These are phyloP conservation scores for Urocynchramus pylzowi DNA, from an alignment of 2,113 vertebrate genomes.

Conservation along the genomic window DNA sequence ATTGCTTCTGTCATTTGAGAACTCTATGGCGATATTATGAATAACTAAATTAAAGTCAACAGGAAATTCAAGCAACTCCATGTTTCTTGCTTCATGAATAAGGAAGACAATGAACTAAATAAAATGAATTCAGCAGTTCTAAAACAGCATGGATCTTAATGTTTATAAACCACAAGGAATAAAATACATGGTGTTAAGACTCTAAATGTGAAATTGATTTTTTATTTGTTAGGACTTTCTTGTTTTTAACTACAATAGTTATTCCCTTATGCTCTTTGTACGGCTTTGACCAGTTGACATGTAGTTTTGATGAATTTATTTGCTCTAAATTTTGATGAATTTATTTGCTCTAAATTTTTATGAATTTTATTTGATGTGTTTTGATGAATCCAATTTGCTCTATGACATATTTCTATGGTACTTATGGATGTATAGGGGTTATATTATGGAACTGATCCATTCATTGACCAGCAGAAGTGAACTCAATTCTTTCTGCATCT, in stretches of 20 bases:
- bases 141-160: not conserved
- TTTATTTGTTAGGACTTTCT: not conserved
- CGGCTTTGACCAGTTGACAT: not conserved
- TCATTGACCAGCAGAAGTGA: not conserved
- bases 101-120: not conserved
- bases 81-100: not conserved
- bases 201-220: not conserved
- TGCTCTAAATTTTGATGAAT: not conserved
- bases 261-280: not conserved
- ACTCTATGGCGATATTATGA: not conserved
- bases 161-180: not conserved
- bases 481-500: not conserved
- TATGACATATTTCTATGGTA: not conserved
- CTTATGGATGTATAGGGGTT: not conserved
- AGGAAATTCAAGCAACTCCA: not conserved
- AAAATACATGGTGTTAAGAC: not conserved
- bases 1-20: not conserved
- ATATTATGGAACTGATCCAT: not conserved
- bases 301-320: not conserved
- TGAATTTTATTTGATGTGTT: no score
- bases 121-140: not conserved
- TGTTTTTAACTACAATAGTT: not conserved
- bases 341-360: no score
- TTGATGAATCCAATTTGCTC: not conserved
- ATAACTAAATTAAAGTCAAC: not conserved